Conservation (phyloP, 2,888 invertebrate species). For the Euzophera pinguis region DNA sequence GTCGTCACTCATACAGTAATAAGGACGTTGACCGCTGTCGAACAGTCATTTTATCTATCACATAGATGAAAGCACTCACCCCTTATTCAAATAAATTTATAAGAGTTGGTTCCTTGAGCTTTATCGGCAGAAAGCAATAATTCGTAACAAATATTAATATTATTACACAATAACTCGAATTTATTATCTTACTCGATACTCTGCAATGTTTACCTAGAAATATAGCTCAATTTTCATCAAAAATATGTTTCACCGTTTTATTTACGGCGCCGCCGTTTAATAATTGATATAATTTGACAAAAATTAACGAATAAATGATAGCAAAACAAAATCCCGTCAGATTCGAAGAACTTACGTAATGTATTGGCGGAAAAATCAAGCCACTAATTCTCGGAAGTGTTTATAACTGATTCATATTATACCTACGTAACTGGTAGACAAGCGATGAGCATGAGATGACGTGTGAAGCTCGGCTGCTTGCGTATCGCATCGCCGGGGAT, state of each 20-base stretch:
- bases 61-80: constrained; percentile 40
- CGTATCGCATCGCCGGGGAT: constrained; percentile 40
- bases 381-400: background rate
- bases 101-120: too few species aligned
- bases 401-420: constrained; percentile 9
- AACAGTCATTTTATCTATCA: constrained; percentile 40
- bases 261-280: background rate
- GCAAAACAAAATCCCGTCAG: background rate
- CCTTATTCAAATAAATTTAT: constrained; percentile 17
- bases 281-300: background rate
- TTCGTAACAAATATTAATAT: too few species aligned
- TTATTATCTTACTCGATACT: too few species aligned
- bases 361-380: background rate
- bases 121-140: too few species aligned
- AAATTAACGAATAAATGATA: background rate
- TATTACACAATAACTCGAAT: too few species aligned
- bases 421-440: background rate
- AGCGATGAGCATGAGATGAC: constrained; percentile 22
- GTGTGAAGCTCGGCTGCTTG: constrained; percentile 28
- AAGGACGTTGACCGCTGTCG: constrained; percentile 58
- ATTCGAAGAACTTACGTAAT: background rate
- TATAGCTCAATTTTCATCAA: too few species aligned
- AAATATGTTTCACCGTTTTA: too few species aligned
- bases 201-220: too few species aligned
- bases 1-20: constrained; percentile 39